A percentile compares a stretch with the other conserved stretches of the same genome.
These are phyloP conservation scores for Nasonia longicornis DNA, from an alignment of 1,140 invertebrate species.

Conservation along the genomic window DNA sequence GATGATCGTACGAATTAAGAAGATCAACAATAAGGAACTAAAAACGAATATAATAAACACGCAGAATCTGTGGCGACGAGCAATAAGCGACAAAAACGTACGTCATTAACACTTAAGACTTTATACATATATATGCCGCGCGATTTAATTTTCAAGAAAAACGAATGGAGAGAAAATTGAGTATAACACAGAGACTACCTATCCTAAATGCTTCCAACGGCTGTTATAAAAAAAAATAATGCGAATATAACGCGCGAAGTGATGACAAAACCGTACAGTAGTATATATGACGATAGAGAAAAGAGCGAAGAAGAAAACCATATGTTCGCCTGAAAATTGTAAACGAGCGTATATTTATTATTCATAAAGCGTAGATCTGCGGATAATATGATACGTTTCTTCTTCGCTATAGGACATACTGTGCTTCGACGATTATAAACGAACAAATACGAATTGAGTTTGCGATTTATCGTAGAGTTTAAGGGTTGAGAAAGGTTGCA, in stretches of 20 bases:
- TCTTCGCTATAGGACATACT: not conserved
- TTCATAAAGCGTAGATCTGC: not conserved
- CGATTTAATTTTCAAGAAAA: constrained; percentile 34
- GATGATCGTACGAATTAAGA: constrained; percentile 25
- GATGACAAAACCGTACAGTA: constrained; percentile 12
- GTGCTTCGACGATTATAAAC: constrained; percentile 18
- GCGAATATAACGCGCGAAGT: constrained; percentile 20
- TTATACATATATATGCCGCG: constrained; percentile 14
- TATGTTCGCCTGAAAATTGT: constrained; percentile 1
- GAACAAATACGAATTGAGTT: constrained; percentile 28
- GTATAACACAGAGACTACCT: constrained; percentile 42
- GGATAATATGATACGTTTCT: not conserved
- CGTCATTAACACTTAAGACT: constrained; percentile 26
- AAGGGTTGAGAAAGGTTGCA: constrained; percentile 35
- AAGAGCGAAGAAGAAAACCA: constrained; percentile 42
- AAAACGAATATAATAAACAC: not conserved
- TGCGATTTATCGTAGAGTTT: constrained; percentile 38
- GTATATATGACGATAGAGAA: constrained; percentile 32
- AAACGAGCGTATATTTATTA: constrained; percentile 38
- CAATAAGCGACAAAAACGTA: constrained; percentile 5
- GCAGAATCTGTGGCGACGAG: not conserved
- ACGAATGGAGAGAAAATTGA: constrained; percentile 17
- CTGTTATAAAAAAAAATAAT: constrained; percentile 43
- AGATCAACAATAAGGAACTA: not conserved
- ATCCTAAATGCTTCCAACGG: constrained; percentile 62